phyloP scores from a whole-genome alignment of 2,113 vertebrate species.

The Pachycephala philippinensis region DNA sequence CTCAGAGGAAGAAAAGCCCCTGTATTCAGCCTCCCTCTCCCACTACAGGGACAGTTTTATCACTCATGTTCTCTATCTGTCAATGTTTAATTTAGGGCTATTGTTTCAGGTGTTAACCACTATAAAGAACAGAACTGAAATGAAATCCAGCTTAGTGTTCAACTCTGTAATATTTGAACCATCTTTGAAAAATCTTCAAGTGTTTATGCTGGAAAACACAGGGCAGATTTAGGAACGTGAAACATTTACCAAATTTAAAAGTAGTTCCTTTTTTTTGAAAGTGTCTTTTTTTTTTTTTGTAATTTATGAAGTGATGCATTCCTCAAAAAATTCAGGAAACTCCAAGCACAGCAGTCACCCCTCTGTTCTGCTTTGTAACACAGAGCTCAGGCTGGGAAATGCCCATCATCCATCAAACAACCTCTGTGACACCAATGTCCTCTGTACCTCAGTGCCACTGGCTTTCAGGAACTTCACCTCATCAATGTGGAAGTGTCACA shows the following conservation, averaged over 20 bases:
- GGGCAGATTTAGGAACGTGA: too few relatives aligned
- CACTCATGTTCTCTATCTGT: fast-evolving
- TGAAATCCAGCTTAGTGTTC: too few relatives aligned
- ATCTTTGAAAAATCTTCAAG: too few relatives aligned
- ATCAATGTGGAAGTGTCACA: not conserved
- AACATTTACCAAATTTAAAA: too few relatives aligned
- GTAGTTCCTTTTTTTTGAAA: too few relatives aligned
- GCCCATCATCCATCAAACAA: not conserved
- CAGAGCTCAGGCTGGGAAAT: not conserved
- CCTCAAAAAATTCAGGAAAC: too few relatives aligned
- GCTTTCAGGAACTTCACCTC: not conserved
- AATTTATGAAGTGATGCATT: too few relatives aligned
- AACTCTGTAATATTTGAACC: too few relatives aligned
- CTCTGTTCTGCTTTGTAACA: not conserved
- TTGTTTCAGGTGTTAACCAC: too few relatives aligned
- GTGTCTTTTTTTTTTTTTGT: too few relatives aligned
- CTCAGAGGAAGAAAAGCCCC: not conserved
- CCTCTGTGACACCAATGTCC: not conserved
- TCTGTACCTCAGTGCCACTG: not conserved
- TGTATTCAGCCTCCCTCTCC: not conserved
- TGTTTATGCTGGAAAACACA: too few relatives aligned
- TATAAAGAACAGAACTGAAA: too few relatives aligned
- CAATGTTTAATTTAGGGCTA: not conserved
- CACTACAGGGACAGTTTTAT: not conserved
- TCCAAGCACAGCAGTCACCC: not conserved